phyloP scores from a whole-genome alignment of 2,797 vertebrate genomes.

The Avahi laniger region DNA sequence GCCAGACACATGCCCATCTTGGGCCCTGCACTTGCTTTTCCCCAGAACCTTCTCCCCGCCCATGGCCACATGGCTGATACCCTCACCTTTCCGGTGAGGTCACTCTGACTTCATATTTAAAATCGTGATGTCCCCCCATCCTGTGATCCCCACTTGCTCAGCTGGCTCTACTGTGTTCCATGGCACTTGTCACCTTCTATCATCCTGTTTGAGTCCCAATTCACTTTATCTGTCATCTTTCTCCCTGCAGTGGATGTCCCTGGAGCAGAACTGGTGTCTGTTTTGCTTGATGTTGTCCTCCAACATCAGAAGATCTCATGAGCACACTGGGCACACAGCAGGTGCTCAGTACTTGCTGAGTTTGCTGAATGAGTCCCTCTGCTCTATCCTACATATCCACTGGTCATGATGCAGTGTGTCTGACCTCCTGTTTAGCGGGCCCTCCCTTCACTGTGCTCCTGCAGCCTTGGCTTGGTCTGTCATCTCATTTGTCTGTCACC shows the following conservation, averaged over 20 bases:
- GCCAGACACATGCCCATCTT: not conserved
- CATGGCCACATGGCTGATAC: not conserved
- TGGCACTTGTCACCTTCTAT: not conserved
- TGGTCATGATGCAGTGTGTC: not conserved
- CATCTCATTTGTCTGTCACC: not conserved
- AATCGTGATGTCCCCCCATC: not conserved
- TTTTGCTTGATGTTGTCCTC: not conserved
- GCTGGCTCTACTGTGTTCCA: not conserved
- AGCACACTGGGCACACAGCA: not conserved
- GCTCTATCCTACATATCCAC: not conserved
- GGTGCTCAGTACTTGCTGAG: not conserved
- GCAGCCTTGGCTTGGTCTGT: not conserved
- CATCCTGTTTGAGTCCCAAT: not conserved
- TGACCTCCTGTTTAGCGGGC: not conserved
- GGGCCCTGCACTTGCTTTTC: not conserved
- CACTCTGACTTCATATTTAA: not conserved
- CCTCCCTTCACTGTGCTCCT: not conserved
- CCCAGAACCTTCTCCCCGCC: not conserved
- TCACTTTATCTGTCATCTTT: not conserved
- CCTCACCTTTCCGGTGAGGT: not conserved
- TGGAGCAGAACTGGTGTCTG: not conserved
- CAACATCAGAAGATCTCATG: not conserved
- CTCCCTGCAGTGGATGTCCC: not conserved
- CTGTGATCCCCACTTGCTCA: not conserved
- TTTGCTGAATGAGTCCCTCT: not conserved